These are phyloP conservation scores for Anorthoa munda DNA, from an alignment of 2,888 invertebrate genomes.

Conservation along the genomic window DNA sequence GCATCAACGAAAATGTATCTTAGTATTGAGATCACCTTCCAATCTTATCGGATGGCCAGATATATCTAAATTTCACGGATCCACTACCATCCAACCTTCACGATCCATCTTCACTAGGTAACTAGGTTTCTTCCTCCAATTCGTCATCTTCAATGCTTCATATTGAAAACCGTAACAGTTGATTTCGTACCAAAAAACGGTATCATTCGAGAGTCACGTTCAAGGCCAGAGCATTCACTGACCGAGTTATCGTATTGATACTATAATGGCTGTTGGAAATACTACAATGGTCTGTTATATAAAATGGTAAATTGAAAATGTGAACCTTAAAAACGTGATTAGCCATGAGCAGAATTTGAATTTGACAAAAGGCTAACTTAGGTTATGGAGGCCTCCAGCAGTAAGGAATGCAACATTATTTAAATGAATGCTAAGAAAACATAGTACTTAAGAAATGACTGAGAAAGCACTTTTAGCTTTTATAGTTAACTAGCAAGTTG, in stretches of 20 bases:
- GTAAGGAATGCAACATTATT: background rate
- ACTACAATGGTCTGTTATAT: slow-evolving; percentile 39
- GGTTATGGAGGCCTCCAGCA: no score
- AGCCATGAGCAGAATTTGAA: slow-evolving; percentile 5
- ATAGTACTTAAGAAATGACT: background rate
- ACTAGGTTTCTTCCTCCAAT: slow-evolving; percentile 16
- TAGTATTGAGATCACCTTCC: background rate
- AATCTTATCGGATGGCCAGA: background rate
- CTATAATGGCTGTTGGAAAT: slow-evolving; percentile 53
- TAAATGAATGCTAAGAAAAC: no score
- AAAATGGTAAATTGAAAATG: slow-evolving; percentile 54
- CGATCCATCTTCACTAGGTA: slow-evolving; percentile 1
- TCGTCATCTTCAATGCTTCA: slow-evolving; percentile 24
- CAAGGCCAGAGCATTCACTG: slow-evolving; percentile 83
- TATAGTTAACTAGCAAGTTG: no score
- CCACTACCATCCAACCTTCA: slow-evolving; percentile 20
- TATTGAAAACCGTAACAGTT: slow-evolving; percentile 41
- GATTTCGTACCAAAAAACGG: slow-evolving; percentile 65
- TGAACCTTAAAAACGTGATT: slow-evolving; percentile 14
- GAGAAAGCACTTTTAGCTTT: no score
- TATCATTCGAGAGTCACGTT: slow-evolving; percentile 76
- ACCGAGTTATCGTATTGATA: slow-evolving; percentile 75
- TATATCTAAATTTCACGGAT: slow-evolving; percentile 5
- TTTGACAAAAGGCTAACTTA: background rate
- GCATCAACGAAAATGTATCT: background rate